Base-by-base conservation (phyloP, 2,888 invertebrate genomes). In the Cotesia congregata region DNA sequence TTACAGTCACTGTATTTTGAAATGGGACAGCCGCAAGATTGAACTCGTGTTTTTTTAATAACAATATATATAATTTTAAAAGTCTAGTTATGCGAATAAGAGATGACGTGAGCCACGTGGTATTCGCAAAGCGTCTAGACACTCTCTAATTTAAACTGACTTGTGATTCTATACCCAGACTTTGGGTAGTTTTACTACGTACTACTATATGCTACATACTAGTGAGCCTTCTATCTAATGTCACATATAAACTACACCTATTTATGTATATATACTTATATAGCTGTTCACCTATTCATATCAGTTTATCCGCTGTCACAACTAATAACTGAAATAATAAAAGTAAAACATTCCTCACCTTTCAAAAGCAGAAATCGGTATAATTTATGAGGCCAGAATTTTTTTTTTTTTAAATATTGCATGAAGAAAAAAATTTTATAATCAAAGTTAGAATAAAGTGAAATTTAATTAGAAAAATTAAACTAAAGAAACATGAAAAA, bases 131-230 rank as follows among this genome's bases (percentile, higher is more conserved):
- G 80, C 82, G 84, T 86, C 86, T 86, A 84, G 86, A 86, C 50
- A 50, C 86, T 82, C 82, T 79, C 82, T 85, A 86, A 86, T 85
- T 85, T 86, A 85, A 84, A 85, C 85, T 81, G 80, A 83, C 83
- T 83, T 78, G 80, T 80, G 80, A 77, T 81, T 83, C 82, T 67
- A 60, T 60, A 60, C 71, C 15, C 59, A n/a, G 39, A 71, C 61
- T 38, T 61, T 12, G 20, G 38, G 7, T 60, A 59, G 15, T 50
- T 50, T 30, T 50, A 50, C 9, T 50, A 50, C 12, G 12, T 50
- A 12, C 50, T 50, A 50, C 50, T 12, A 50, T 50, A 15, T 6
- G 1, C 15, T 64, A 64, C 20, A 64, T 12, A 12, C 64, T 15
- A 64, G 15, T 30, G 17, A 64, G 20, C 64, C 15, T 12, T 64